Conservation (phyloP, 2,888 invertebrate species). For the Nemurella pictetii region DNA sequence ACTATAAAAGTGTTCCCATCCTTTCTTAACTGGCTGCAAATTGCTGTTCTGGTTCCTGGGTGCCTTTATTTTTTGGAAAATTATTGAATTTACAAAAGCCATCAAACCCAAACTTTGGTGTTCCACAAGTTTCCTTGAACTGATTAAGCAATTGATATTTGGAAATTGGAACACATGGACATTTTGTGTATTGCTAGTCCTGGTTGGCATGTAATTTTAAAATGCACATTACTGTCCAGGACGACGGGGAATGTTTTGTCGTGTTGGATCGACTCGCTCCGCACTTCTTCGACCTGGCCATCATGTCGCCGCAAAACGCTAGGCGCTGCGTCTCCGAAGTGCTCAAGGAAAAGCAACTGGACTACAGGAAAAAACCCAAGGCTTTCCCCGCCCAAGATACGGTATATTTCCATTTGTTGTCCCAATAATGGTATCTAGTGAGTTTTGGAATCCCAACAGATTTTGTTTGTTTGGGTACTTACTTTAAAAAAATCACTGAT, state of each 20-base stretch:
- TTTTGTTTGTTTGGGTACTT: not conserved
- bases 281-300: conserved; percentile 67
- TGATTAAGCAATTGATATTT: too few relatives aligned
- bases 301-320: conserved; percentile 69
- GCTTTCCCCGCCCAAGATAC: conserved; percentile 68
- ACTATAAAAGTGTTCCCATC: too few relatives aligned
- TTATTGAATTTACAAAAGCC: too few relatives aligned
- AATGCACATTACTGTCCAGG: not conserved
- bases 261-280: conserved; percentile 52
- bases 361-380: conserved; percentile 63
- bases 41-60: too few relatives aligned
- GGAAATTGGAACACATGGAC: too few relatives aligned
- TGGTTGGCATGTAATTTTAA: not conserved
- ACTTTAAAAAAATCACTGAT: not conserved
- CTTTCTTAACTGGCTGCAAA: too few relatives aligned
- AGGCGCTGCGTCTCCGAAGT: conserved; percentile 69
- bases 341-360: conserved; percentile 70
- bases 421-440: too few relatives aligned
- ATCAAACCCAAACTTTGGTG: too few relatives aligned
- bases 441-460: too few relatives aligned
- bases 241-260: conserved; percentile 42
- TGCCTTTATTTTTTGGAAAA: too few relatives aligned
- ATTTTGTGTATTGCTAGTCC: not conserved
- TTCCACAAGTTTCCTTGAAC: not conserved
- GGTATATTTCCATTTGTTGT: conserved; percentile 42